Evolutionary conservation across 2,888 invertebrate genomes (phyloP).

Genomic region (Frankliniella fusca): DNA sequence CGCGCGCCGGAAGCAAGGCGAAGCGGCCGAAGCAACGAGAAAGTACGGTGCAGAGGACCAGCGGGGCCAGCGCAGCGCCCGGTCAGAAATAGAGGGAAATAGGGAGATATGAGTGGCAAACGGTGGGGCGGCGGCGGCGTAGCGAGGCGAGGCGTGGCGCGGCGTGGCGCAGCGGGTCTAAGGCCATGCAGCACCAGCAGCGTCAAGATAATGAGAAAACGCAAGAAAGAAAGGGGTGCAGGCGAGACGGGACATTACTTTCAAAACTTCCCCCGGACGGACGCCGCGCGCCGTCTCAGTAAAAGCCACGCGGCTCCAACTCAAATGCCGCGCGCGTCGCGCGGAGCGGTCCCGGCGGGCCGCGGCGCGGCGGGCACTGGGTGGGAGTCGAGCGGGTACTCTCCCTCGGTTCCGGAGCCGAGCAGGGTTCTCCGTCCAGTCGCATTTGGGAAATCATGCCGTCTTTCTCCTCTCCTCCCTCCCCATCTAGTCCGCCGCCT

Average conservation of each 20-base stretch:
- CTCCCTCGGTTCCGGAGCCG: too few relatives aligned
- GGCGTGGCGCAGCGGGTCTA: neutral
- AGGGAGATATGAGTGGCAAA: neutral
- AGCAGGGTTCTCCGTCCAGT: too few relatives aligned
- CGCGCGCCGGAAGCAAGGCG: neutral
- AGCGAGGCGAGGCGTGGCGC: too few relatives aligned
- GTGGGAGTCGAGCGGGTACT: too few relatives aligned
- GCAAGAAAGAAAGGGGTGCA: neutral
- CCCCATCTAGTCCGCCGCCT: too few relatives aligned
- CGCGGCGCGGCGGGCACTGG: too few relatives aligned
- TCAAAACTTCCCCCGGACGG: neutral
- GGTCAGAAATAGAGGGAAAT: neutral
- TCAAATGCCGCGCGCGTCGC: neutral
- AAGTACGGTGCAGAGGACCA: neutral
- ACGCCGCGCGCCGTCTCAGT: neutral
- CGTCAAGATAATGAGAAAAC: constrained; percentile 9
- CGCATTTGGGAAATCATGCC: too few relatives aligned
- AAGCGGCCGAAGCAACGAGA: neutral
- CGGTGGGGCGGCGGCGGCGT: neutral
- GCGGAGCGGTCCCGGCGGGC: neutral
- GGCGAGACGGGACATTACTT: neutral
- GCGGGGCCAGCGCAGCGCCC: too few relatives aligned
- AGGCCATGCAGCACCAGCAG: neutral
- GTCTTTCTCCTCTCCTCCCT: too few relatives aligned
- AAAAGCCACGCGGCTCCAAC: too few relatives aligned